A percentile compares a stretch with the other conserved stretches of the same genome.
Conservation (phyloP, 2,888 invertebrate genomes). For the Phytoseiulus persimilis region DNA sequence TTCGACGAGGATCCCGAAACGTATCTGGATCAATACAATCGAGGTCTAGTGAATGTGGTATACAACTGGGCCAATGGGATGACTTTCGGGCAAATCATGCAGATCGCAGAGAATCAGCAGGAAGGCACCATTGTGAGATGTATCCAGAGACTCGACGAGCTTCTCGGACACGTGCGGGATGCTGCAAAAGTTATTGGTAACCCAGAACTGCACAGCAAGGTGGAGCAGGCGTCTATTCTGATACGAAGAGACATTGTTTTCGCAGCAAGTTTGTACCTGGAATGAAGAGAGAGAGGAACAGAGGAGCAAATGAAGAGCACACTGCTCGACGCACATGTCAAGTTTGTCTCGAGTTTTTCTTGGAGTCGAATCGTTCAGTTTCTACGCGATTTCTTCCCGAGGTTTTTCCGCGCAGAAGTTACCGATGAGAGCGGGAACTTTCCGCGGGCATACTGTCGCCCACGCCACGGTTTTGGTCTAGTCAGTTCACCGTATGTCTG, state of each 20-base stretch:
- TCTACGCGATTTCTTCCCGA: too few relatives aligned
- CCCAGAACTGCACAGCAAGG: constrained; percentile 78
- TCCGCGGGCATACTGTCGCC: too few relatives aligned
- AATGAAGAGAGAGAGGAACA: constrained; percentile 15
- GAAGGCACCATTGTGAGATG: constrained; percentile 96
- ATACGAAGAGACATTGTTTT: constrained; percentile 97
- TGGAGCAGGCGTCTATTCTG: constrained; percentile 83
- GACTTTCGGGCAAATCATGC: constrained; percentile 87
- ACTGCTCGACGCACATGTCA: neutral
- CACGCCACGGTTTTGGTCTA: too few relatives aligned
- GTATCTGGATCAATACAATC: constrained; percentile 64
- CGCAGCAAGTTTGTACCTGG: constrained; percentile 86
- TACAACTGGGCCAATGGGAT: constrained; percentile 90
- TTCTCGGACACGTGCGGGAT: constrained; percentile 76
- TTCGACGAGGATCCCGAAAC: constrained; percentile 55
- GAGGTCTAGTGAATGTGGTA: constrained; percentile 84
- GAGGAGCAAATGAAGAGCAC: neutral
- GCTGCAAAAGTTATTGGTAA: constrained; percentile 89
- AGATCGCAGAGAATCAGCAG: constrained; percentile 74
- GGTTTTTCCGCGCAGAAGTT: too few relatives aligned
- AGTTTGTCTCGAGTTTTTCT: too few relatives aligned
- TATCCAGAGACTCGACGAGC: constrained; percentile 91
- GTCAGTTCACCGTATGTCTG: too few relatives aligned
- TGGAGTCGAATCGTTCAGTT: too few relatives aligned
- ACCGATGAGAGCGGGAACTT: too few relatives aligned